These are phyloP conservation scores for Tenebrio molitor DNA, from an alignment of 1,140 invertebrate genomes.

Conservation along the genomic window DNA sequence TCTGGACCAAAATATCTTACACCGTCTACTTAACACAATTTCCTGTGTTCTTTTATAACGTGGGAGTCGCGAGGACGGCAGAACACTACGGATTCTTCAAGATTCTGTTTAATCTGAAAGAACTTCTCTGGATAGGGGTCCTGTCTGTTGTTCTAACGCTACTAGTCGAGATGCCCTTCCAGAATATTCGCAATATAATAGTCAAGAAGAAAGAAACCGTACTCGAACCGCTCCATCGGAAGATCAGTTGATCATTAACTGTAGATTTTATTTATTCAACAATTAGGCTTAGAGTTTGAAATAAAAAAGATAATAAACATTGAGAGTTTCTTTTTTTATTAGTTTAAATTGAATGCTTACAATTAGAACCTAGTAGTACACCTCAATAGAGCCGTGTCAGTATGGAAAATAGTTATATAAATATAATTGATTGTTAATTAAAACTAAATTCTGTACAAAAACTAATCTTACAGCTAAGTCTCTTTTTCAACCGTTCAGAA, in stretches of 20 bases:
- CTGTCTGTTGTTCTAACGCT: conserved; percentile 59
- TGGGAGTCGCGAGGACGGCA: conserved; percentile 67
- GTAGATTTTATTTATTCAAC: conserved; percentile 7
- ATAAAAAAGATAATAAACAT: conserved; percentile 1
- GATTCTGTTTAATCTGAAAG: conserved; percentile 42
- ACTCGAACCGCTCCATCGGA: neutral
- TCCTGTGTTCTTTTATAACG: conserved; percentile 73
- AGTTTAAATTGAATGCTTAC: conserved; percentile 7
- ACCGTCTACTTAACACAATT: conserved; percentile 74
- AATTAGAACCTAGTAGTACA: conserved; percentile 21
- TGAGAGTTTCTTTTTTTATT: neutral
- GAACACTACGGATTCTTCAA: conserved; percentile 64
- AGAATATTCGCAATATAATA: conserved; percentile 59
- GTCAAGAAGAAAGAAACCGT: conserved; percentile 44
- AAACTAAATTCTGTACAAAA: conserved; percentile 37
- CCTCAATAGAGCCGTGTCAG: conserved; percentile 26
- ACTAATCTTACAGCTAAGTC: conserved; percentile 20
- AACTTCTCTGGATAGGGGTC: conserved; percentile 48
- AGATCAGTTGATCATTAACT: conserved; percentile 14
- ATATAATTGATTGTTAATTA: conserved; percentile 11
- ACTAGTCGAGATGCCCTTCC: conserved; percentile 62
- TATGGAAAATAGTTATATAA: conserved; percentile 32
- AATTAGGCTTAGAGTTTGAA: conserved; percentile 6
- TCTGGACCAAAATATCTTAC: conserved; percentile 69
- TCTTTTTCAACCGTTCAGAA: conserved; percentile 2